Percentiles rank a stretch among this genome's conserved stretches.
These are phyloP conservation scores for Drosophila multiciliata DNA, from an alignment of 2,888 invertebrate species.

Conservation along the genomic window DNA sequence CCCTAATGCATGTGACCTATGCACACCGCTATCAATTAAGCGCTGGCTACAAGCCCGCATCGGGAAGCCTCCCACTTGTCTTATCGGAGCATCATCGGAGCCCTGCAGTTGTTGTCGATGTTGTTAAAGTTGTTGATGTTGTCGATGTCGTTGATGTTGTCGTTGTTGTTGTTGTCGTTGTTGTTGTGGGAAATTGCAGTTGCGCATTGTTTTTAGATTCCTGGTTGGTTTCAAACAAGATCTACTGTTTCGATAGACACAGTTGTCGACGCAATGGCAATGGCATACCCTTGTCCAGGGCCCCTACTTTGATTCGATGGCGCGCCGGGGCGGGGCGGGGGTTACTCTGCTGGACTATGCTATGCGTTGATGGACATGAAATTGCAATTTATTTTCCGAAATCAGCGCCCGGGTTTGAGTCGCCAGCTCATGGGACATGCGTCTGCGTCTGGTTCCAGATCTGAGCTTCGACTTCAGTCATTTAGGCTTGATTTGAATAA, in stretches of 20 bases:
- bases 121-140: slow-evolving; percentile 28
- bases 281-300: slow-evolving; percentile 14
- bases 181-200: slow-evolving; percentile 40
- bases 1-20: slow-evolving; percentile 32
- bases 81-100: slow-evolving; percentile 48
- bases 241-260: slow-evolving; percentile 57
- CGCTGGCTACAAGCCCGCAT: slow-evolving; percentile 60
- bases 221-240: slow-evolving; percentile 47
- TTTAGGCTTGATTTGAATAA: slow-evolving; percentile 79
- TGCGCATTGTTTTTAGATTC: slow-evolving; percentile 56
- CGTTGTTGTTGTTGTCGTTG: slow-evolving; percentile 30
- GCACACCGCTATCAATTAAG: slow-evolving; percentile 62
- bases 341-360: slow-evolving; percentile 23
- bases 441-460: slow-evolving; percentile 20
- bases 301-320: not conserved
- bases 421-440: slow-evolving; percentile 51
- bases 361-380: slow-evolving; percentile 73
- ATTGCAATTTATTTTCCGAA: slow-evolving; percentile 78
- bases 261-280: slow-evolving; percentile 29
- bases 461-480: slow-evolving; percentile 34
- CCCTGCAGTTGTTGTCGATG: slow-evolving; percentile 39
- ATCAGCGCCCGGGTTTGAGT: slow-evolving; percentile 62
- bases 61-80: slow-evolving; percentile 48
- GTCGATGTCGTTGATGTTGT: slow-evolving; percentile 13
- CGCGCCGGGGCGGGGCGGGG: not conserved